Evolutionary conservation across 2,797 vertebrate species (phyloP), one percentile per base, ranked within the genome.

Genomic region (Gorsachius magnificus): DNA sequence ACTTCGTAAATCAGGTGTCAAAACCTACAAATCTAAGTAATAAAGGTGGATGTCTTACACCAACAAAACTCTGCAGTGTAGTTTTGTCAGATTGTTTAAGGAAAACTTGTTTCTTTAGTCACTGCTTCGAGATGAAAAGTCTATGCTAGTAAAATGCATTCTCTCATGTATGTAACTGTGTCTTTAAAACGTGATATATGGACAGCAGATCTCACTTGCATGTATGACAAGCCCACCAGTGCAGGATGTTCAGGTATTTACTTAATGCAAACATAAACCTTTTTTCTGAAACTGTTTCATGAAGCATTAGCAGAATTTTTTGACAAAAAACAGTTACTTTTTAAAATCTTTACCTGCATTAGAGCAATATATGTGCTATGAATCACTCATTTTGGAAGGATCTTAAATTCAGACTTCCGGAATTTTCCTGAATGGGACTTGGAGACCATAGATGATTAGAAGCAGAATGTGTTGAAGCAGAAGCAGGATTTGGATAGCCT

Each of bases 181-280:
- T 83, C 15, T 80, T 83, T 72, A 53, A 53, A 63, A 35, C 0
- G 0, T 22, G 16, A 13, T 35, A 17, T 5, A 2, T 3, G 56
- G 35, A 26, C 61, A 68, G 46, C 57, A 61, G 45, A 45, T 68
- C 6, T 2, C n/a, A 19, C 17, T 57, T 81, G 50, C 6, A 11
- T 0, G 1, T 38, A 17, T 18, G 60, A 74, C 20, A 69, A 75
- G 17, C 46, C 64, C 33, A 66, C 21, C 56, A 16, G 0, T n/a
- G 51, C 20, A 15, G 31, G 41, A 77, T 17, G 35, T 76, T 85
- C 43, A 36, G 51, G 14, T 69, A 16, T 46, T 93, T 53, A 35
- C 35, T 72, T 61, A 46, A 7, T 57, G 46, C 36, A 61, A 15
- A 46, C 38, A 46, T 2, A 57, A 76, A 46, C 18, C 13, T 72